Percentiles rank a stretch among this genome's conserved stretches.
These are phyloP conservation scores for Acanthornis magna DNA, from an alignment of 2,797 vertebrate genomes.

Conservation along the genomic window DNA sequence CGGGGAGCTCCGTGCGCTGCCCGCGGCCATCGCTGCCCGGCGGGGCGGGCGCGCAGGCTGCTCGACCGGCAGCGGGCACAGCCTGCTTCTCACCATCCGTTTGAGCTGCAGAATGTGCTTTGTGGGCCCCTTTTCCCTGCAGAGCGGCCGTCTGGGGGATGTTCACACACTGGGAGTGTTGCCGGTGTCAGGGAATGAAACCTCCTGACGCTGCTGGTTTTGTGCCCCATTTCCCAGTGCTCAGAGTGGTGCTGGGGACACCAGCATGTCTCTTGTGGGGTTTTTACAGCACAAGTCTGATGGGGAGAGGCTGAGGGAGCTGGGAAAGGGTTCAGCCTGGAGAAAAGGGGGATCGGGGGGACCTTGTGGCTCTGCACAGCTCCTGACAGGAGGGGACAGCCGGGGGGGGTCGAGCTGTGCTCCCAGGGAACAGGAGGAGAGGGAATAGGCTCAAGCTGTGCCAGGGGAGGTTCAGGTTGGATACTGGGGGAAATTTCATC, in stretches of 20 bases:
- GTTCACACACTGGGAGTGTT: fast-evolving
- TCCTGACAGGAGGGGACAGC: neutral
- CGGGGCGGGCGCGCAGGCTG: neutral
- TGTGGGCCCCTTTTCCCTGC: neutral
- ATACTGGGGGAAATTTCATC: neutral
- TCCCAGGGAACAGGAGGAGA: neutral
- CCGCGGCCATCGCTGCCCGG: neutral
- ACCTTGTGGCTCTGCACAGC: neutral
- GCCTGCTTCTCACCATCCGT: fast-evolving
- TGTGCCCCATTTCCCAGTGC: neutral
- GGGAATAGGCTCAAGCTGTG: neutral
- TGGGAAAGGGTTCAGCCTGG: neutral
- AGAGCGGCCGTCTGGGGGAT: fast-evolving
- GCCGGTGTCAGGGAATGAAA: fast-evolving
- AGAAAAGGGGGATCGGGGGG: neutral
- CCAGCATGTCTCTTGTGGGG: neutral
- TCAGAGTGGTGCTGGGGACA: fast-evolving
- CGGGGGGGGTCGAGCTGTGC: neutral
- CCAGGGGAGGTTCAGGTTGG: neutral
- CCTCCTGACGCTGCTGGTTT: neutral
- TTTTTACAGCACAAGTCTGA: neutral
- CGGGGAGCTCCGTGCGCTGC: neutral
- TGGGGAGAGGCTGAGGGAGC: neutral
- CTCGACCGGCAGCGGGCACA: neutral
- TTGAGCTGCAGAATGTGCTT: neutral